A percentile compares a stretch with the other conserved stretches of the same genome.
phyloP scores from a whole-genome alignment of 2,797 vertebrate species.

The Leuciscus waleckii region DNA sequence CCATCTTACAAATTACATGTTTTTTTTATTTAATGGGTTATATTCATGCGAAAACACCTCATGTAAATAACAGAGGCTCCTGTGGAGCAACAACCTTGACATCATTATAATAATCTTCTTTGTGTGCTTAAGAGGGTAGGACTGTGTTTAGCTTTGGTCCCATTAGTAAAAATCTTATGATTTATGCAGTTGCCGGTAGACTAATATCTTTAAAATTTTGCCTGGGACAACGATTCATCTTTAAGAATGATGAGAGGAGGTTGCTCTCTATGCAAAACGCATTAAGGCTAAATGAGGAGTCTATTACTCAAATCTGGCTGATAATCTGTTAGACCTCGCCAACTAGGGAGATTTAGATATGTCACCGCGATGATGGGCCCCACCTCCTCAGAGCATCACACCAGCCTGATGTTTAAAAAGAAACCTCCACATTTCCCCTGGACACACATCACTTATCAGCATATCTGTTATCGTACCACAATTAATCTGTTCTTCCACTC shows the following conservation, averaged over 20 bases:
- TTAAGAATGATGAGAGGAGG: conserved; percentile 95
- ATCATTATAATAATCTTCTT: conserved; percentile 68
- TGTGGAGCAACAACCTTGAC: conserved; percentile 54
- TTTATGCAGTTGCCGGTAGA: conserved; percentile 90
- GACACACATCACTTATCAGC: conserved; percentile 55
- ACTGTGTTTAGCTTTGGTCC: conserved; percentile 88
- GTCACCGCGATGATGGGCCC: conserved; percentile 69
- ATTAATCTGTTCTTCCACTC: conserved; percentile 39
- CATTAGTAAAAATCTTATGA: conserved; percentile 93
- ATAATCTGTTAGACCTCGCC: conserved; percentile 93
- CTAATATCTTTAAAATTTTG: conserved; percentile 94
- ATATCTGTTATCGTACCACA: conserved; percentile 40
- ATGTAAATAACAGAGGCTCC: conserved; percentile 64
- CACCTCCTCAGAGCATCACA: conserved; percentile 56
- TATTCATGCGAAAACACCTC: conserved; percentile 11
- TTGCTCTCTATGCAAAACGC: conserved; percentile 96
- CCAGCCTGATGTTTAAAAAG: conserved; percentile 53
- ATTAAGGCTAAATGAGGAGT: conserved; percentile 98
- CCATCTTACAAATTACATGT: not conserved
- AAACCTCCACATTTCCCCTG: conserved; percentile 42
- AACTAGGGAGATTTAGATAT: conserved; percentile 88
- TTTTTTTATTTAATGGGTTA: not conserved
- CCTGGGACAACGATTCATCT: conserved; percentile 92
- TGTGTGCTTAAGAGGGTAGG: conserved; percentile 69
- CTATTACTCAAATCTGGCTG: conserved; percentile 93